phyloP scores from a whole-genome alignment of 2,113 vertebrate genomes.

The Benitochromis conjunctus region DNA sequence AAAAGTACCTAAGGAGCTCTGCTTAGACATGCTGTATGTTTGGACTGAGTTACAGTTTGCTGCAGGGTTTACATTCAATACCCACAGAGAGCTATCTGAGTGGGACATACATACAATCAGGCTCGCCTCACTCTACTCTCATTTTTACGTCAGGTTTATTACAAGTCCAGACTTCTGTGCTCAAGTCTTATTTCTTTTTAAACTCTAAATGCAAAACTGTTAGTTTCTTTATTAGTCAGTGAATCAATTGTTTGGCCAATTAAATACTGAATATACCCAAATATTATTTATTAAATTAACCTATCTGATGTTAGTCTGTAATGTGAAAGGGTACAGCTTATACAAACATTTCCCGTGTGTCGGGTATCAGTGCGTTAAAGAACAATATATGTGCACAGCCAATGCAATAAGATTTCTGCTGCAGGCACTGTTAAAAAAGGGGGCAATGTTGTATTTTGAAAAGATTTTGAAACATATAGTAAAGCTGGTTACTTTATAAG shows the following conservation, averaged over 20 bases:
- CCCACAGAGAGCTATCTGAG: not conserved
- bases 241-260: not conserved
- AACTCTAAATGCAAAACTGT: not conserved
- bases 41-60: constrained; percentile 46
- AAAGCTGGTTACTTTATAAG: not conserved
- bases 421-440: no score
- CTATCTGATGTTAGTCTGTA: not conserved
- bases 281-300: not conserved
- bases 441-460: not conserved
- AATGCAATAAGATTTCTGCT: no score
- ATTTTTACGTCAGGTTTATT: not conserved
- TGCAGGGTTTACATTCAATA: not conserved
- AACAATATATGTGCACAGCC: no score
- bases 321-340: not conserved
- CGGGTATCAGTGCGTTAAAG: no score
- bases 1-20: constrained; percentile 77
- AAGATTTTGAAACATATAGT: not conserved
- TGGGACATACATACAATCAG: not conserved
- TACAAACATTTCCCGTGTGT: no score
- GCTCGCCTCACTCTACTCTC: not conserved
- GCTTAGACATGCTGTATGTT: constrained; percentile 77
- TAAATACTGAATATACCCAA: not conserved
- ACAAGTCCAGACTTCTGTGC: not conserved
- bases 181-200: not conserved
- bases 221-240: not conserved